phyloP scores from a whole-genome alignment of 1,140 invertebrate genomes.

The Drosophila pallidifrons region DNA sequence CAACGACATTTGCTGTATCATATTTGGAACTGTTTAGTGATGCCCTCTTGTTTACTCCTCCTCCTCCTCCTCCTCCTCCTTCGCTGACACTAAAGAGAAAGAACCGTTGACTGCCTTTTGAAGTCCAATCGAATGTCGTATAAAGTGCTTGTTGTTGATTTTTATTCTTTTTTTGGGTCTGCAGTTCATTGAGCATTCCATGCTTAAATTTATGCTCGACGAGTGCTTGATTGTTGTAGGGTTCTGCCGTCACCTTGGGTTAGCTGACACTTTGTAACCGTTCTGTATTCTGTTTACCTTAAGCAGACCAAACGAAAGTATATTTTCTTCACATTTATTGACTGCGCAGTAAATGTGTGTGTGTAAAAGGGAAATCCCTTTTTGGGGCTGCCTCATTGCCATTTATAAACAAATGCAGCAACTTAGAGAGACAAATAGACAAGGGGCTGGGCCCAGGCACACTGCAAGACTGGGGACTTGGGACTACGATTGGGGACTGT shows the following conservation, averaged over 20 bases:
- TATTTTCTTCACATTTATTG: conserved; percentile 47
- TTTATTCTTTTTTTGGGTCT: background rate
- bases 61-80: background rate
- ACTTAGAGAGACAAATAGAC: conserved; percentile 50
- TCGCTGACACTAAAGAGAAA: conserved; percentile 20
- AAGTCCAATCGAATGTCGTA: conserved; percentile 34
- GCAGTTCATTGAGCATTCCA: conserved; percentile 65
- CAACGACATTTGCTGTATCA: conserved; percentile 44
- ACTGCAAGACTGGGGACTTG: conserved; percentile 25
- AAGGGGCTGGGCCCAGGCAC: conserved; percentile 60
- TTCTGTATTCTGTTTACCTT: conserved; percentile 47
- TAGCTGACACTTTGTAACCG: conserved; percentile 61
- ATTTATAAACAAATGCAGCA: conserved; percentile 60
- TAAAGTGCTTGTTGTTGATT: conserved; percentile 1
- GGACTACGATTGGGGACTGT: conserved; percentile 14
- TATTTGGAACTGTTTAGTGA: conserved; percentile 46
- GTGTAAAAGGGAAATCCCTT: conserved; percentile 81
- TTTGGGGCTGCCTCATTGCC: conserved; percentile 48
- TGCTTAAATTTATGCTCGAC: conserved; percentile 67
- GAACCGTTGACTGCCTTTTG: conserved; percentile 66
- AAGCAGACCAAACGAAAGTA: conserved; percentile 54
- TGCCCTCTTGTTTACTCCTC: conserved; percentile 11
- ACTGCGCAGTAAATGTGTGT: conserved; percentile 13
- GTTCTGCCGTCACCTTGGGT: conserved; percentile 24
- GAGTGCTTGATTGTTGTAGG: conserved; percentile 52